Evolutionary conservation across 2,888 invertebrate genomes (phyloP).

Genomic region (Sphecodes monilicornis): DNA sequence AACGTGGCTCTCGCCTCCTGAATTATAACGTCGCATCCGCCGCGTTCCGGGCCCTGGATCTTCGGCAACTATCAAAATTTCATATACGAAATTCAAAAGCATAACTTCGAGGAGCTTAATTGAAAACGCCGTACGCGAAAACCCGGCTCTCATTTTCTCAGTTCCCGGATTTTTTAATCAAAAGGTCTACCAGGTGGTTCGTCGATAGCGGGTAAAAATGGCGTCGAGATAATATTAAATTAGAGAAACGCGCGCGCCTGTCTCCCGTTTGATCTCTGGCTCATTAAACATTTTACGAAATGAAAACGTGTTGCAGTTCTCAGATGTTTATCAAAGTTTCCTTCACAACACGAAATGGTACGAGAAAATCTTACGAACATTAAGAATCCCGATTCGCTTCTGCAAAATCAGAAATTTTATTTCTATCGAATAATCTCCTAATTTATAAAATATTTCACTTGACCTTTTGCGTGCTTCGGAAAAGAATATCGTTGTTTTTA

Average conservation of each 20-base stretch:
- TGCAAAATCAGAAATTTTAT: not conserved
- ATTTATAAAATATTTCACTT: not conserved
- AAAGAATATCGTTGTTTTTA: not conserved
- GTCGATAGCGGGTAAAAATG: not conserved
- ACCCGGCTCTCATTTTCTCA: not conserved
- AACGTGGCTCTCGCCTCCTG: slow-evolving; percentile 39
- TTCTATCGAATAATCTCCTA: not conserved
- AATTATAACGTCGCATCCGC: slow-evolving; percentile 53
- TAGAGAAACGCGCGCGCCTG: not conserved
- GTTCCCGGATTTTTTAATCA: slow-evolving; percentile 37
- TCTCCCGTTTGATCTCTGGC: not conserved
- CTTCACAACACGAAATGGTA: not conserved
- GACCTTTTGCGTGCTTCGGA: not conserved
- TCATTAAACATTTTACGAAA: not conserved
- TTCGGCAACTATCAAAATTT: slow-evolving; percentile 35
- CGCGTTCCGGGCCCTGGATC: not conserved
- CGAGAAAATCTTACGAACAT: too few relatives aligned
- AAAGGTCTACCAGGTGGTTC: slow-evolving; percentile 10
- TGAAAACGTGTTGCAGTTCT: not conserved
- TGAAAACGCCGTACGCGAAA: slow-evolving; percentile 36
- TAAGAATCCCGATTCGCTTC: not conserved
- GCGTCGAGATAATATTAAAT: not conserved
- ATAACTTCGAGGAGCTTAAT: slow-evolving; percentile 46
- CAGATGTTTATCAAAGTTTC: not conserved
- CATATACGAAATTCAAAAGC: not conserved